These are phyloP conservation scores for Lampris incognitus DNA, from an alignment of 2,113 vertebrate genomes.

Conservation along the genomic window DNA sequence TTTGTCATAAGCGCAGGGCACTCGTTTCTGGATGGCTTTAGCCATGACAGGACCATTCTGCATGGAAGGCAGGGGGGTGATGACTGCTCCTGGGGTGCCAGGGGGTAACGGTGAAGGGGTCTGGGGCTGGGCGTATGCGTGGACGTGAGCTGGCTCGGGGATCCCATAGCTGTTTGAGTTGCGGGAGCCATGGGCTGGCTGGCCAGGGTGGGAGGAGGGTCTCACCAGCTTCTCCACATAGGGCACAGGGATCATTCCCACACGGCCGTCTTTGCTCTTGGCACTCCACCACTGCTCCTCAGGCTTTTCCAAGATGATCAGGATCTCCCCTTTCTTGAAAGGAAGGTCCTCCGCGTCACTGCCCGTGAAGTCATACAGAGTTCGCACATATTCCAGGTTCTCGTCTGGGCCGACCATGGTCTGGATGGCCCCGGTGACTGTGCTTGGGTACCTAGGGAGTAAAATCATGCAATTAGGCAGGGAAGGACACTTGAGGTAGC, in stretches of 20 bases:
- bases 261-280: slow-evolving; percentile 94
- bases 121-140: slow-evolving; percentile 95
- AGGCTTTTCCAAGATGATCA: slow-evolving; percentile 95
- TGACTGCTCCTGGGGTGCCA: slow-evolving; percentile 87
- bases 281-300: slow-evolving; percentile 99
- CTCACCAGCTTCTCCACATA: slow-evolving; percentile 96
- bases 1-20: slow-evolving; percentile 98
- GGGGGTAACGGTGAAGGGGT: slow-evolving; percentile 88
- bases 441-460: slow-evolving; percentile 86
- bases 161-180: slow-evolving; percentile 98
- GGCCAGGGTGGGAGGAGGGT: slow-evolving; percentile 79
- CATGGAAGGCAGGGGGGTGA: slow-evolving; percentile 89
- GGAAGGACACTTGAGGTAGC: not conserved
- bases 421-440: slow-evolving; percentile 83
- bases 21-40: slow-evolving; percentile 97
- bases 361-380: slow-evolving; percentile 97
- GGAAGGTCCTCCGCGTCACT: slow-evolving; percentile 97
- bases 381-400: slow-evolving; percentile 94
- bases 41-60: slow-evolving; percentile 98
- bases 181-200: slow-evolving; percentile 87
- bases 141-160: slow-evolving; percentile 95
- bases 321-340: slow-evolving; percentile 96
- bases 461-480: slow-evolving; percentile 23
- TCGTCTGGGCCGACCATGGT: slow-evolving; percentile 86
- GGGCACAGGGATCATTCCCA: slow-evolving; percentile 98